A percentile compares a stretch with the other conserved stretches of the same genome.
These are phyloP conservation scores for Thaumetopoea pityocampa DNA, from an alignment of 1,140 invertebrate species.

Conservation along the genomic window DNA sequence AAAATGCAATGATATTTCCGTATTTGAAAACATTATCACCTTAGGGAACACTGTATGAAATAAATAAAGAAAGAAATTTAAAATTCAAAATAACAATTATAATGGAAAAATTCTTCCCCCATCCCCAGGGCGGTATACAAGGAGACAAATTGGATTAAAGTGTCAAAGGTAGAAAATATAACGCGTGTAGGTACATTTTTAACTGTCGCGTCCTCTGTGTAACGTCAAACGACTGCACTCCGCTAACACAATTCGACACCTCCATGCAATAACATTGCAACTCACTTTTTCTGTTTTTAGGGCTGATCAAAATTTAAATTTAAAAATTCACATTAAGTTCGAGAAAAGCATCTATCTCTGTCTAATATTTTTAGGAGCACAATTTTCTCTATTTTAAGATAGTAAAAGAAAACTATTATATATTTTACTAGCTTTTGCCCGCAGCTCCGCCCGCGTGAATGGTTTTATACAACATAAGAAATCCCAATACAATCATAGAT, in stretches of 20 bases:
- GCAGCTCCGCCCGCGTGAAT: no score
- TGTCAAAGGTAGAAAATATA: slow-evolving; percentile 75
- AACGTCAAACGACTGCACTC: slow-evolving; percentile 32
- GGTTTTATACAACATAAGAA: no score
- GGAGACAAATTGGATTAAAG: slow-evolving; percentile 74
- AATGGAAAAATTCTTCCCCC: slow-evolving; percentile 55
- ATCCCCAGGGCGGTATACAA: slow-evolving; percentile 58
- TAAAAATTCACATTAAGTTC: no score
- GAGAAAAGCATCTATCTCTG: no score
- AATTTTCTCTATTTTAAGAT: no score
- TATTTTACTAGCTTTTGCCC: no score
- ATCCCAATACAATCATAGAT: no score
- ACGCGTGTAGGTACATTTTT: slow-evolving; percentile 56
- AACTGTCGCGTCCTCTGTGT: slow-evolving; percentile 50
- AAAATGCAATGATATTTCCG: not conserved
- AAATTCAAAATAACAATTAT: slow-evolving; percentile 70
- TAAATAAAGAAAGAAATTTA: slow-evolving; percentile 39
- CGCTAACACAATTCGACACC: slow-evolving; percentile 4
- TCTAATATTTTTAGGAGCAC: no score
- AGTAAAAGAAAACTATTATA: no score
- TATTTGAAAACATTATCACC: slow-evolving; percentile 9
- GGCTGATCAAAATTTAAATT: no score
- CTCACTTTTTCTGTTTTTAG: no score
- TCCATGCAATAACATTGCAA: no score
- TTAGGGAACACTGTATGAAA: slow-evolving; percentile 22